Evolutionary conservation across 2,797 vertebrate species (phyloP), one percentile per base, ranked within the genome.

Genomic region (Sparus aurata): DNA sequence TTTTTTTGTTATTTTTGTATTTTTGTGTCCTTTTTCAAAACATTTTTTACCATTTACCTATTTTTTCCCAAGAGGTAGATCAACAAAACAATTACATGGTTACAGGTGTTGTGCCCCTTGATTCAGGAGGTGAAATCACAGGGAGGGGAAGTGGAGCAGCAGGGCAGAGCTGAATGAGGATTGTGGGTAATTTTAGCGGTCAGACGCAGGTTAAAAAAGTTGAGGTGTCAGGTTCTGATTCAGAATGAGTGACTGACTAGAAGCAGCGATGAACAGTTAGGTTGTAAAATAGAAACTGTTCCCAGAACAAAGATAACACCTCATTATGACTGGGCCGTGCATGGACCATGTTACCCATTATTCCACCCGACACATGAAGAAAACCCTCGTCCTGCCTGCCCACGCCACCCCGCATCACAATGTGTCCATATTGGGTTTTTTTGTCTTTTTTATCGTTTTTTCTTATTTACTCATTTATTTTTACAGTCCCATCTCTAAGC

Each of bases 21-120:
- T 85, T 93, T 86, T 88, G 76, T 91, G 88, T 93, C 74, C 71
- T 90, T 94, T 93, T 92, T 84, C 81, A 74, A 83, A 79, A 45
- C n/a, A 77, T 72, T 82, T 87, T 22, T 89, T 85, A 89, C 87
- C 92, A 92, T 89, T 93, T 93, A 95, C 94, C 95, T 93, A 94
- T 95, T 92, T 93, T 90, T 93, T 88, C 83, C 96, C 96, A 97
- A 97, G 97, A 98, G 97, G 97, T 98, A 98, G 97, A 97, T 98
- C 95, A 97, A 97, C 95, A 95, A 96, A 97, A 97, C 93, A 90
- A 94, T 93, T 90, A 95, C 92, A 93, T 94, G 95, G 93, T 93
- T 94, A 95, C 87, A 92, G 93, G 87, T 89, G 89, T 94, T 11
- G 64, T 89, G 90, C 80, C 92, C 92, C 80, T 76, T 62, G 82